A percentile compares a stretch with the other conserved stretches of the same genome.
These are phyloP conservation scores for Leptopilina syphax DNA, from an alignment of 2,888 invertebrate genomes.

Conservation along the genomic window DNA sequence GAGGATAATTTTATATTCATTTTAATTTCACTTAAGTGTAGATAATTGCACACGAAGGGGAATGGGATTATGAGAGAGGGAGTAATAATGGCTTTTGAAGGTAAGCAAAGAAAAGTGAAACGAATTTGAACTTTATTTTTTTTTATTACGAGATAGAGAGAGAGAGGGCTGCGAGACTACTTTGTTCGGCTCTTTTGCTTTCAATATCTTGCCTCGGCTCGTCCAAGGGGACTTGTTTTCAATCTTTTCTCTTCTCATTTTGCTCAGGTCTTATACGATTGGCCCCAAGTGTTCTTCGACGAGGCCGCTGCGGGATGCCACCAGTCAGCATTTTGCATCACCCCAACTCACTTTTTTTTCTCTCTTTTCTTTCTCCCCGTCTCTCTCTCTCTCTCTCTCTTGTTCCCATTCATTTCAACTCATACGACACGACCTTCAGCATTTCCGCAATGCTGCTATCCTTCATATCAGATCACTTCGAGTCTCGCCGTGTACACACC, in stretches of 20 bases:
- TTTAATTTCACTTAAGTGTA: background rate
- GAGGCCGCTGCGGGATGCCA: conserved; percentile 51
- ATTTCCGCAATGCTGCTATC: conserved; percentile 48
- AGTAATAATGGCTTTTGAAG: conserved; percentile 1
- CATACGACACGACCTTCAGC: conserved; percentile 46
- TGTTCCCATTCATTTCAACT: conserved; percentile 16
- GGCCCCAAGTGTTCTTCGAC: conserved; percentile 52
- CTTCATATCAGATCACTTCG: conserved; percentile 58
- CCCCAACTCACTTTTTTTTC: conserved; percentile 43
- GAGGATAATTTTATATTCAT: no score
- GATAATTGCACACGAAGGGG: background rate
- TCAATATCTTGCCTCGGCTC: conserved; percentile 23
- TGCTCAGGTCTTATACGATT: conserved; percentile 54
- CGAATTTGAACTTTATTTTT: conserved; percentile 4
- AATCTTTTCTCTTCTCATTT: conserved; percentile 8
- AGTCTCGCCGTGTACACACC: conserved; percentile 47
- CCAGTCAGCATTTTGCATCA: conserved; percentile 58
- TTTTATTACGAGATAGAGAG: background rate
- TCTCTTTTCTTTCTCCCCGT: conserved; percentile 23
- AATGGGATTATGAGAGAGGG: background rate
- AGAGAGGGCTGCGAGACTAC: background rate
- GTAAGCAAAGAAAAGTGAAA: background rate
- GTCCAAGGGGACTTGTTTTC: conserved; percentile 19
- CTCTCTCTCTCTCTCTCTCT: conserved; percentile 27
- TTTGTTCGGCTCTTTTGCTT: conserved; percentile 14